A percentile compares a stretch with the other conserved stretches of the same genome.
These are phyloP conservation scores for Trachops cirrhosus DNA, from an alignment of 2,797 vertebrate species.

Conservation along the genomic window DNA sequence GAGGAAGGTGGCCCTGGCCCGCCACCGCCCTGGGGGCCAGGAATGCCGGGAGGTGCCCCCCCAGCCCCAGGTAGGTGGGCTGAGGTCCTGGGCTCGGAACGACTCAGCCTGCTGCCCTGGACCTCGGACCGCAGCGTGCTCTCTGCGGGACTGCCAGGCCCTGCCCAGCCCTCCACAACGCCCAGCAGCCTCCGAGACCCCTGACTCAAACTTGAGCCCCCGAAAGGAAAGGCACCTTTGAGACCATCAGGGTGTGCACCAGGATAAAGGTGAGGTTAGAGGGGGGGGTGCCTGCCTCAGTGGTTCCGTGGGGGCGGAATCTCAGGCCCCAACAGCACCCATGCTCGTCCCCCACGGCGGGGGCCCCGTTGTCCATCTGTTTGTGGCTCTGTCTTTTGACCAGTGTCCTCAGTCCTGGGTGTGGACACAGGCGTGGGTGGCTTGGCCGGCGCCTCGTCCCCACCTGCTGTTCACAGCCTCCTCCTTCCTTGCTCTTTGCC, in stretches of 20 bases:
- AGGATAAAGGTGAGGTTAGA: too few species aligned
- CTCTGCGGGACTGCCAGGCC: too few species aligned
- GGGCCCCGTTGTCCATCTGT: not conserved
- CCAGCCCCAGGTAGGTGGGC: not conserved
- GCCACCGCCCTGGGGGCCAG: accelerated
- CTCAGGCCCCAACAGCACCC: too few species aligned
- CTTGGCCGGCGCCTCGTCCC: not conserved
- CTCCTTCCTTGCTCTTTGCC: not conserved
- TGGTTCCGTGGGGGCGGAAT: not conserved
- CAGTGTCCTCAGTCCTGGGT: not conserved
- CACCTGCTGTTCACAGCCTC: accelerated
- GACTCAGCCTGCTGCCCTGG: not conserved
- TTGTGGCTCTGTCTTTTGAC: not conserved
- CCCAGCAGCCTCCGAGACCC: not conserved
- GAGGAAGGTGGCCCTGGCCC: too few species aligned
- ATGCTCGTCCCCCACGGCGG: too few species aligned
- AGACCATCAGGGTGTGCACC: not conserved
- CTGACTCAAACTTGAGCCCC: not conserved
- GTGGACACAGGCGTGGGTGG: not conserved
- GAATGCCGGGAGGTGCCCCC: too few species aligned
- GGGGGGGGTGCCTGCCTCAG: not conserved
- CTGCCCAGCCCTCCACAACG: not conserved
- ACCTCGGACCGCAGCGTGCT: too few species aligned
- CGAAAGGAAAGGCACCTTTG: not conserved
- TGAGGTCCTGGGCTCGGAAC: not conserved